Evolutionary conservation across 2,113 vertebrate species (phyloP).

Genomic region (Xiphorhynchus elegans): DNA sequence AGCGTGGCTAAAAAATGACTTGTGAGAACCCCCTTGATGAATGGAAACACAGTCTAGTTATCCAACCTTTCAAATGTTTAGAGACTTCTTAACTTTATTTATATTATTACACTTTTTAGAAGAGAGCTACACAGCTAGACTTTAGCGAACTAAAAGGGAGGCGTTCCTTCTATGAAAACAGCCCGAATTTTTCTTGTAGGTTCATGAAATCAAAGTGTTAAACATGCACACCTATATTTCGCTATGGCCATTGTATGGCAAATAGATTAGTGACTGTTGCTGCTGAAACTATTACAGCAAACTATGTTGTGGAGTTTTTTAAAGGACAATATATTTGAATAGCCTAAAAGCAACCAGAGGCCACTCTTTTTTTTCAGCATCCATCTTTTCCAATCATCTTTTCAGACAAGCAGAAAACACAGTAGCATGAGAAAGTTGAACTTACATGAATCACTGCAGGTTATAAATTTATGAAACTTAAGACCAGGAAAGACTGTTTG

Average conservation of each 20-base stretch:
- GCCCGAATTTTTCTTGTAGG: background rate
- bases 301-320: fast-evolving
- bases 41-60: background rate
- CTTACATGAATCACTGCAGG: background rate
- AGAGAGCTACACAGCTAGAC: background rate
- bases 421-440: background rate
- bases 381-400: background rate
- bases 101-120: background rate
- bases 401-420: background rate
- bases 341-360: background rate
- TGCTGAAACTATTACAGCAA: background rate
- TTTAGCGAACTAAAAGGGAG: background rate
- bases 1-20: background rate
- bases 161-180: background rate
- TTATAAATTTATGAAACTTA: background rate
- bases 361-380: background rate
- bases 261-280: background rate
- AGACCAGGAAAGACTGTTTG: background rate
- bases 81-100: background rate
- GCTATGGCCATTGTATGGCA: background rate
- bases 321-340: background rate
- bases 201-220: background rate
- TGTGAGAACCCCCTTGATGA: background rate
- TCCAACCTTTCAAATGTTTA: background rate
- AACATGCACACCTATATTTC: background rate